Evolutionary conservation across 1,140 invertebrate species (phyloP), one percentile per base, ranked within the genome.

Genomic region (Nasonia giraulti): DNA sequence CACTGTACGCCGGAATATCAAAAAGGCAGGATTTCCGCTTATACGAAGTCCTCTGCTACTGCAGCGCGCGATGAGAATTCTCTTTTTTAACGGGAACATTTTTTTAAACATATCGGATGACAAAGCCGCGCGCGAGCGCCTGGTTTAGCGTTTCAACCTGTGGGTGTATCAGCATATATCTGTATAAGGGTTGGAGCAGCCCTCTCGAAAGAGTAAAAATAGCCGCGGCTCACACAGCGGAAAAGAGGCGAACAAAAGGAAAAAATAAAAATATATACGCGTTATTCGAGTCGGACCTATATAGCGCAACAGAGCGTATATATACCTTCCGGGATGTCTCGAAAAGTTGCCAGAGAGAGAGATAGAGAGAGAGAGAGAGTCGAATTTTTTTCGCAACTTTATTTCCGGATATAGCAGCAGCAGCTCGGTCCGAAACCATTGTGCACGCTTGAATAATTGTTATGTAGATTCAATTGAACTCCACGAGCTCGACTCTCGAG

Each of bases 391-490:
- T 27, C 37, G 79, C 47, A 20, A 62, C 12, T 69, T 81, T 74
- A 73, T 81, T 73, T 73, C 62, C n/a, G 50, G 17, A 6, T 27
- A 33, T 33, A 76, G 31, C 68, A 62, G 50, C 6, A 62, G 55
- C 55, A 31, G 27, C 8, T 47, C 73, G 44, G 40, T 33, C 74
- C 66, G 31, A 31, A 50, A 20, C 47, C 80, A 85, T 85, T 85
- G 84, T 82, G 78, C 80, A 85, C 55, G 82, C 76, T 84, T 84
- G 86, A 86, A 86, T 86, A 85, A 86, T 86, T 82, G 83, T 85
- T 86, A 86, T 86, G 86, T 85, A 86, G 80, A 86, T 86, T 85
- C 83, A 86, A 86, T 86, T 85, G 78, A 86, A 86, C 55, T 14
- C 50, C 85, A 82, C 83, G 69, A 86, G 76, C 44, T 83, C 73